Base-by-base conservation (phyloP, 2,888 invertebrate species). In the Clivina fossor region DNA sequence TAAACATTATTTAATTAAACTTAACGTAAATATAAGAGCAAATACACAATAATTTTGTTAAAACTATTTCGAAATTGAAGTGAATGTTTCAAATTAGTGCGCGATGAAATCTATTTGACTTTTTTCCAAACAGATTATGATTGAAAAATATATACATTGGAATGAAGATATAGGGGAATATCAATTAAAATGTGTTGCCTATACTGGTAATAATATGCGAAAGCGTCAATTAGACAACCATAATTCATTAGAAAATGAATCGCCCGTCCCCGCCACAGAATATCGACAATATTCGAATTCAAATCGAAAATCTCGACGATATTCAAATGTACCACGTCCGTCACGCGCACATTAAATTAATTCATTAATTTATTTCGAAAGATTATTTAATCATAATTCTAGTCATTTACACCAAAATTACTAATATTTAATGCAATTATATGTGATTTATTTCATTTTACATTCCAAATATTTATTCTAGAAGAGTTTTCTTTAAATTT, bases 81-180 rank as follows among this genome's bases (percentile, higher is more conserved):
- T n/a, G n/a, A n/a, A n/a, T n/a, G n/a, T n/a, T n/a, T n/a, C n/a
- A n/a, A n/a, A n/a, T n/a, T n/a, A n/a, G n/a, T n/a, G n/a, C n/a
- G n/a, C n/a, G n/a, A n/a, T n/a, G n/a, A 55, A 18, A 11, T 59
- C 60, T 61, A 60, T 68, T 68, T 15, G 1, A n/a, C n/a, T n/a
- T n/a, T n/a, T n/a, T n/a, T n/a, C n/a, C n/a, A n/a, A n/a, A n/a
- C 70, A 91, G 88, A 87, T 87, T 43, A 81, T 92, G 75, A 90
- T 97, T 60, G 93, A 94, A 68, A 82, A 88, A 66, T 91, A 95
- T 69, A 89, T 95, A 35, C 88, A 91, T 68, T 99, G 97, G 95
- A 98, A 96, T 76, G 96, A 96, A 73, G 97, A 98, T 68, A 91
- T 96, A 24, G 97, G 97, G 24, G 98, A 99, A 74, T 99, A 97